These are phyloP conservation scores for Cygnus olor DNA, from an alignment of 2,797 vertebrate genomes.

Conservation along the genomic window DNA sequence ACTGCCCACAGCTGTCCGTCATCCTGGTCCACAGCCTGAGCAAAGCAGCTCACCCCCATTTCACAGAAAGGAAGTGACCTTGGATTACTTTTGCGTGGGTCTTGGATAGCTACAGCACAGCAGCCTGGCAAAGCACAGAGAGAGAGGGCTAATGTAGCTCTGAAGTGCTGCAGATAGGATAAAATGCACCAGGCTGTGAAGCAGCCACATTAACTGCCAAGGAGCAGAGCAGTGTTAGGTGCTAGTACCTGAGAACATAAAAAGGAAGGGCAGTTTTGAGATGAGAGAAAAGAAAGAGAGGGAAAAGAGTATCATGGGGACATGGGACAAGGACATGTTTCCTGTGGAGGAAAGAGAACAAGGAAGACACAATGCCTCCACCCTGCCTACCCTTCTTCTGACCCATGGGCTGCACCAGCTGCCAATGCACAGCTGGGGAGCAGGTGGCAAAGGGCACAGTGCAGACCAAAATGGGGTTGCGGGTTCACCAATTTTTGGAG, in stretches of 20 bases:
- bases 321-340: not conserved
- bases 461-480: not conserved
- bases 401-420: not conserved
- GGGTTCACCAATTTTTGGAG: fast-evolving
- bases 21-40: not conserved
- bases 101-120: not conserved
- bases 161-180: not conserved
- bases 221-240: not conserved
- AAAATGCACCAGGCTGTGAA: not conserved
- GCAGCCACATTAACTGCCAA: not conserved
- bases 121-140: not conserved
- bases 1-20: not conserved
- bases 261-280: not conserved
- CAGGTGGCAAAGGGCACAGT: not conserved
- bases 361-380: not conserved
- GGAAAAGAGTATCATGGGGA: not conserved
- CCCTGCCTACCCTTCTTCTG: not conserved
- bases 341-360: not conserved
- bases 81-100: not conserved
- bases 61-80: fast-evolving
- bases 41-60: not conserved
- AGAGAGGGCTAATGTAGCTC: not conserved
- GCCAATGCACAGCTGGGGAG: not conserved
- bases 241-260: not conserved
- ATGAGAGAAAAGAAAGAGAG: not conserved